A percentile compares a stretch with the other conserved stretches of the same genome.
Evolutionary conservation across 1,140 invertebrate genomes (phyloP).

Genomic region (Drosophila baimaii): DNA sequence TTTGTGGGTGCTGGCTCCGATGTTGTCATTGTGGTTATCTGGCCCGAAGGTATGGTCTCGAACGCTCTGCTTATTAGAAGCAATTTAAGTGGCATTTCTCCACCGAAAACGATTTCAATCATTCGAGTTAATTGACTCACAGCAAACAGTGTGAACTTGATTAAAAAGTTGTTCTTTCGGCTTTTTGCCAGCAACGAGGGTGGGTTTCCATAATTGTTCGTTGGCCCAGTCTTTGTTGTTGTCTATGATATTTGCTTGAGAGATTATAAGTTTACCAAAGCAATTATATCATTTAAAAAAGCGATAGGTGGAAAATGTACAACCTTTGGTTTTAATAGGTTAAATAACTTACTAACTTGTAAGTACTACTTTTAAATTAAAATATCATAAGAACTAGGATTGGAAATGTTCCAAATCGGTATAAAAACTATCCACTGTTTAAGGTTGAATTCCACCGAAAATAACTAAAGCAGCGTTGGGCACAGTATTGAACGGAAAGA

Average conservation of each 20-base stretch:
- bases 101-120: slow-evolving; percentile 56
- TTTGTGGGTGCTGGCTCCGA: slow-evolving; percentile 36
- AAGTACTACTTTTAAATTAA: no score
- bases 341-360: no score
- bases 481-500: no score
- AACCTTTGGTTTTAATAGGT: no score
- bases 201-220: neutral
- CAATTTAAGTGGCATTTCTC: slow-evolving; percentile 61
- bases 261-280: neutral
- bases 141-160: slow-evolving; percentile 55
- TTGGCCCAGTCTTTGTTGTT: neutral
- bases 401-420: no score
- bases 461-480: no score
- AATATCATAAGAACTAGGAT: no score
- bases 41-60: slow-evolving; percentile 23
- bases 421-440: no score
- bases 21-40: slow-evolving; percentile 31
- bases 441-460: no score
- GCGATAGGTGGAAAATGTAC: no score
- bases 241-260: neutral
- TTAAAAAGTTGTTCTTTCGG: slow-evolving; percentile 60
- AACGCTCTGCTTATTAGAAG: slow-evolving; percentile 49
- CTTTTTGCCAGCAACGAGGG: neutral
- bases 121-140: slow-evolving; percentile 61
- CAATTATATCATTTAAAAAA: neutral